Percentiles rank a stretch among this genome's conserved stretches.
Conservation (phyloP, 2,113 vertebrate species). For the Mormyrus iriodes region DNA sequence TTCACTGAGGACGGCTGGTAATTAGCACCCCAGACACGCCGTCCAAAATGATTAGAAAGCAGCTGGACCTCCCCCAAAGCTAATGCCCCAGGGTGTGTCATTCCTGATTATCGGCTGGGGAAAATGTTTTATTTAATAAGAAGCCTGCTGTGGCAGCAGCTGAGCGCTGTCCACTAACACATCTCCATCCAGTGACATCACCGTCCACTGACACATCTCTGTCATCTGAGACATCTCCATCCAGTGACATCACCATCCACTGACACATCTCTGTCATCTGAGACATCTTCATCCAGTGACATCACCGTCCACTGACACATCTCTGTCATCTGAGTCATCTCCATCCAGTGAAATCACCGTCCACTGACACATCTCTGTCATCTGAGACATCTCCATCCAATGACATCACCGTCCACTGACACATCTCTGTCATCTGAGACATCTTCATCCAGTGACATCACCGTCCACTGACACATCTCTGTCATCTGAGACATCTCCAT, state of each 20-base stretch:
- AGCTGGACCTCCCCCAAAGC: not conserved
- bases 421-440: too few relatives aligned
- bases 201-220: not conserved
- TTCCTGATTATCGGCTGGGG: not conserved
- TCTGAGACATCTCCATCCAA: too few relatives aligned
- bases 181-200: not conserved
- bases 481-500: too few relatives aligned
- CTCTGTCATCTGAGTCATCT: too few relatives aligned
- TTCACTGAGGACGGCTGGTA: not conserved
- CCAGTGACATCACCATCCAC: not conserved
- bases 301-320: not conserved
- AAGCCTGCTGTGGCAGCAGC: not conserved
- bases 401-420: too few relatives aligned
- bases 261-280: not conserved
- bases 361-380: too few relatives aligned
- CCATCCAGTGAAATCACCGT: too few relatives aligned
- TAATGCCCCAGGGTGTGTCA: not conserved
- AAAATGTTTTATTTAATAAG: constrained; percentile 2
- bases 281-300: not conserved
- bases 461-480: too few relatives aligned
- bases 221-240: not conserved
- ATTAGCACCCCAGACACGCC: not conserved
- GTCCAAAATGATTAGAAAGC: not conserved
- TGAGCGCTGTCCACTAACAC: not conserved
- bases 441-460: too few relatives aligned